Percentiles rank a stretch among this genome's conserved stretches.
Evolutionary conservation across 2,113 vertebrate species (phyloP).

Genomic region (Petrocephalus zakoni): DNA sequence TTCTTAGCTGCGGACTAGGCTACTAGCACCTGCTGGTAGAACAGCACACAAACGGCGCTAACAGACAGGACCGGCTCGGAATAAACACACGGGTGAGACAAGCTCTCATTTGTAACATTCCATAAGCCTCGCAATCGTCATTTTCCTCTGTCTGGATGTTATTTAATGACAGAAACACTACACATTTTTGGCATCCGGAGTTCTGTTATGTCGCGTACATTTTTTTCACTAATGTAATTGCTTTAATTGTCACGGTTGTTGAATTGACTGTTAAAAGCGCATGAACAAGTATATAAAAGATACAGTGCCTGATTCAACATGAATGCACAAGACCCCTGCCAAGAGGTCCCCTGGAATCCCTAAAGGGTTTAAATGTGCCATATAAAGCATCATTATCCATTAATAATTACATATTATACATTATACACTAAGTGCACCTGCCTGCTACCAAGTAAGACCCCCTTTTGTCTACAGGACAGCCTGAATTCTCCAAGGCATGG

Average conservation of each 20-base stretch:
- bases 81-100: neutral
- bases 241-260: neutral
- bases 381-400: neutral
- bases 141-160: neutral
- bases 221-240: neutral
- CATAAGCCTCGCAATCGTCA: neutral
- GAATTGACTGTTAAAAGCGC: neutral
- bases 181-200: neutral
- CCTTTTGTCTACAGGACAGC: neutral
- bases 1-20: neutral
- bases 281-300: neutral
- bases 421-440: neutral
- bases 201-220: neutral
- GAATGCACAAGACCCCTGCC: neutral
- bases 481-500: neutral
- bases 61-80: neutral
- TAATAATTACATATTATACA: neutral
- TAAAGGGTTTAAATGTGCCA: neutral
- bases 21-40: neutral
- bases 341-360: neutral
- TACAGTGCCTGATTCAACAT: neutral
- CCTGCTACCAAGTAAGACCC: neutral
- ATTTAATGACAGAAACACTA: neutral
- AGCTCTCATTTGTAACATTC: neutral
- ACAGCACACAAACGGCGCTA: neutral